These are phyloP conservation scores for Masnerella sp. DNA, from an alignment of 2,888 invertebrate species.

Conservation along the genomic window DNA sequence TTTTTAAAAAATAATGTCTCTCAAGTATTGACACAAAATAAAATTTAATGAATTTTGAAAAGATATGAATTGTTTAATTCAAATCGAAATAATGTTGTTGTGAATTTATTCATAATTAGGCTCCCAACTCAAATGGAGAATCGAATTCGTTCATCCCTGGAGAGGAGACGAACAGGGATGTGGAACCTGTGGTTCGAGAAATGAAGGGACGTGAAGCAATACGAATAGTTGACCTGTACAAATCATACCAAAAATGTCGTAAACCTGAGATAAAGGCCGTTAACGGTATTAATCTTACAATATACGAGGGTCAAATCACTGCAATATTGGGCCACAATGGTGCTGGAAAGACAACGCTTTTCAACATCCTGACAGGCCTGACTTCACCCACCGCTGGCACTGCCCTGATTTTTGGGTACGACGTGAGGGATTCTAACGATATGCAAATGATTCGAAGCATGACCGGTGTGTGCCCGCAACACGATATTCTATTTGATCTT, in stretches of 20 bases:
- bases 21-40: too few relatives aligned
- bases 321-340: conserved; percentile 92
- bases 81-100: too few relatives aligned
- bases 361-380: conserved; percentile 91
- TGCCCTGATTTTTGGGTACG: conserved; percentile 86
- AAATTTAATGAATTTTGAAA: too few relatives aligned
- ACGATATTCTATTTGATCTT: conserved; percentile 89
- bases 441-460: conserved; percentile 88
- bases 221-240: conserved; percentile 85
- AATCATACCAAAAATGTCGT: conserved; percentile 85
- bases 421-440: conserved; percentile 86
- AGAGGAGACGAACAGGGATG: conserved; percentile 81
- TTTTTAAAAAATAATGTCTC: too few relatives aligned
- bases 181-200: conserved; percentile 85
- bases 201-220: conserved; percentile 87
- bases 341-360: conserved; percentile 91
- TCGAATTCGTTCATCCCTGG: conserved; percentile 77
- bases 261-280: conserved; percentile 85
- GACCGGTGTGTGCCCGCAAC: conserved; percentile 93
- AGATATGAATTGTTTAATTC: too few relatives aligned
- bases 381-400: conserved; percentile 86
- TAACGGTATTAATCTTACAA: conserved; percentile 87
- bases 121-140: conserved; percentile 74
- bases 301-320: conserved; percentile 92
- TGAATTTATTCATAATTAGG: conserved; percentile 38